Evolutionary conservation across 2,888 invertebrate genomes (phyloP), one percentile per base, ranked within the genome.

Genomic region (Chrysolina oricalcia): DNA sequence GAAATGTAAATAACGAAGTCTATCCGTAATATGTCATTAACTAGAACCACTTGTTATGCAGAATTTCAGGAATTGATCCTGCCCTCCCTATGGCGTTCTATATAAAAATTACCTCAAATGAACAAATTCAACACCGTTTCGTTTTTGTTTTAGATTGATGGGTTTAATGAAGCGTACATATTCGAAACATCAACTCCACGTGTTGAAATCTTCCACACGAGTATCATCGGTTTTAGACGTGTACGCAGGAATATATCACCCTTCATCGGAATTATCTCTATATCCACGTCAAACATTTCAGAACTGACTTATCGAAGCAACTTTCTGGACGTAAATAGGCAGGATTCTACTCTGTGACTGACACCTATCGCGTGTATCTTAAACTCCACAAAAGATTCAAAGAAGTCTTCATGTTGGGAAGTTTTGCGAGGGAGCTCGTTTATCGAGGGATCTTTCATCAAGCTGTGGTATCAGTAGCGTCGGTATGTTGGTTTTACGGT

Each of bases 341-440:
- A 53, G 41, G 62, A 71, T 67, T 67, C 40, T 63, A 17, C 63
- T 63, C 78, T 85, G 85, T 83, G 84, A 84, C 82, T 85, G 85
- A 85, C 85, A 86, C 83, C 82, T 83, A 82, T 85, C 83, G 83
- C 84, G 81, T 85, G 82, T 84, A 83, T 82, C 82, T 80, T 74
- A 80, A 75, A 75, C 78, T 79, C 82, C 83, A 84, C 83, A 84
- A 85, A 84, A 84, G 85, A 82, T 78, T 78, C 81, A 81, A 85
- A 84, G 85, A 84, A 85, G 81, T 82, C 83, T 81, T 82, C 83
- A 80, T 83, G 82, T 78, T 76, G 72, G 73, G 65, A 71, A 76
- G 70, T 81, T 84, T 83, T 83, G 83, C 83, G 81, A 83, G 82
- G 80, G 79, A 78, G 81, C 84, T 82, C 83, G 84, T 85, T 84